A percentile compares a stretch with the other conserved stretches of the same genome.
phyloP scores from a whole-genome alignment of 1,140 invertebrate genomes.

The Drosophila bifasciata region DNA sequence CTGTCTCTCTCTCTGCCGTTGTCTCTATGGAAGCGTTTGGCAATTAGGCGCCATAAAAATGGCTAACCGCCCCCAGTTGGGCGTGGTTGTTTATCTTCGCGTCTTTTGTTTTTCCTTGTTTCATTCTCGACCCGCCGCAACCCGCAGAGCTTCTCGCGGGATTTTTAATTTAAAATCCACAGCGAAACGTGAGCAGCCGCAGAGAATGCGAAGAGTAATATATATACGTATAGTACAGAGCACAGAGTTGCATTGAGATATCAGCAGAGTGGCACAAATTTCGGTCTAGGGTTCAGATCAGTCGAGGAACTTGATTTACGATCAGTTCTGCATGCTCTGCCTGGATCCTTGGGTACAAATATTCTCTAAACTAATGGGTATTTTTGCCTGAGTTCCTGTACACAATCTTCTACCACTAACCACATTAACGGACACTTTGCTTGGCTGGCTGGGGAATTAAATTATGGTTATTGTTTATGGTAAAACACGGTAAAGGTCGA shows the following conservation, averaged over 20 bases:
- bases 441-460: conserved; percentile 40
- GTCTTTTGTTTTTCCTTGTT: conserved; percentile 48
- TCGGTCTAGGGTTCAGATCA: conserved; percentile 1
- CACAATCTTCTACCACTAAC: conserved; percentile 33
- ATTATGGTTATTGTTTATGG: conserved; percentile 83
- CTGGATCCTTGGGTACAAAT: no score
- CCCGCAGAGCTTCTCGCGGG: conserved; percentile 59
- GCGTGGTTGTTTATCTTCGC: conserved; percentile 75
- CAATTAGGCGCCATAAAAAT: conserved; percentile 83
- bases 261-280: conserved; percentile 6
- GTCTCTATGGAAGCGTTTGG: conserved; percentile 50
- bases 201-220: conserved; percentile 10
- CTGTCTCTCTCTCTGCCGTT: not conserved
- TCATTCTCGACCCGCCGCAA: conserved; percentile 40
- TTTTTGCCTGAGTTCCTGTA: not conserved
- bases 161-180: conserved; percentile 80
- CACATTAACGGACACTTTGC: conserved; percentile 63
- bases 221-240: no score
- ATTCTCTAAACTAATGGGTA: conserved; percentile 6
- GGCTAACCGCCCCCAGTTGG: conserved; percentile 68
- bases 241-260: conserved; percentile 2
- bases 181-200: conserved; percentile 55
- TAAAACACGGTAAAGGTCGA: conserved; percentile 68
- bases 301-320: conserved; percentile 20
- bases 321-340: not conserved